These are phyloP conservation scores for Serripes groenlandicus DNA, from an alignment of 2,888 invertebrate genomes.

Conservation along the genomic window DNA sequence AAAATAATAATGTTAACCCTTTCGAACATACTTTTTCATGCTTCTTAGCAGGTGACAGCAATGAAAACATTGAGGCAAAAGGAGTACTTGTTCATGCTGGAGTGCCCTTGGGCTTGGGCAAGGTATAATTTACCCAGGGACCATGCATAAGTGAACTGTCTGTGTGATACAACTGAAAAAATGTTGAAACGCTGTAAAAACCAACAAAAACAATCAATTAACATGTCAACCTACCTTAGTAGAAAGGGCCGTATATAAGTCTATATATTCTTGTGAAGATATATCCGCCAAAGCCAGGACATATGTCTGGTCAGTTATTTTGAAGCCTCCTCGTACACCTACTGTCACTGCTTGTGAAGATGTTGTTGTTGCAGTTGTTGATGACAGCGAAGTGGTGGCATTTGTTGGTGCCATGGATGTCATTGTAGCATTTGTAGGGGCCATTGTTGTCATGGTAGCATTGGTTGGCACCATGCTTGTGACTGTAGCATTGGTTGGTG, in stretches of 20 bases:
- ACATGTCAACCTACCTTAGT: conserved; percentile 3
- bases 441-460: neutral
- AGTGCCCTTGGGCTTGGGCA: no score
- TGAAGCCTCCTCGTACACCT: conserved; percentile 44
- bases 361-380: conserved; percentile 2
- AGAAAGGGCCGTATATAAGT: neutral
- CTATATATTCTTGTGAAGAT: conserved; percentile 39
- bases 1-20: no score
- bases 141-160: no score
- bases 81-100: no score
- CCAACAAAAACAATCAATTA: neutral
- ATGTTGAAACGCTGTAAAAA: no score
- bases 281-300: conserved; percentile 26
- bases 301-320: conserved; percentile 47
- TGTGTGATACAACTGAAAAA: no score
- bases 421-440: neutral
- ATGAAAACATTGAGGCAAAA: no score
- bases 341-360: neutral
- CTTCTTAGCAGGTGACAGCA: no score
- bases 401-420: neutral
- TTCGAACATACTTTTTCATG: no score
- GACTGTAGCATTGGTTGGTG: neutral
- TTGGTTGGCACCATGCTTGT: neutral
- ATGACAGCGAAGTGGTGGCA: neutral
- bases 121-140: no score